A percentile compares a stretch with the other conserved stretches of the same genome.
phyloP scores from a whole-genome alignment of 2,113 vertebrate genomes.

The Menidia beryllina region DNA sequence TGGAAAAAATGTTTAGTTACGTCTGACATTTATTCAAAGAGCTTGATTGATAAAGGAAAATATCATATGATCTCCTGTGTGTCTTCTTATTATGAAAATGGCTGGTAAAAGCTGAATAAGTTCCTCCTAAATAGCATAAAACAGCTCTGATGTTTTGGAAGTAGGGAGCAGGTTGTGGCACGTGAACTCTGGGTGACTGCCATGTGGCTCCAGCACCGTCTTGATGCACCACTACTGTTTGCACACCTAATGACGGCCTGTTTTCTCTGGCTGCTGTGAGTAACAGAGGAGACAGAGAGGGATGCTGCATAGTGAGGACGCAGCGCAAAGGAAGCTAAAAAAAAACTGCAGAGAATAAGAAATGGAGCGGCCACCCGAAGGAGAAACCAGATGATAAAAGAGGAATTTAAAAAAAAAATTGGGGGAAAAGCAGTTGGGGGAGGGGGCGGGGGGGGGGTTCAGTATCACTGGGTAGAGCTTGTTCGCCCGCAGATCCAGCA shows the following conservation, averaged over 20 bases:
- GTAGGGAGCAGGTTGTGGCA: constrained; percentile 54
- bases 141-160: constrained; percentile 34
- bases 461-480: constrained; percentile 84
- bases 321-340: constrained; percentile 22
- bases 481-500: constrained; percentile 74
- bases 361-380: constrained; percentile 1
- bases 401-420: constrained; percentile 21
- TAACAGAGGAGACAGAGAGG: constrained; percentile 12
- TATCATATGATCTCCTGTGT: constrained; percentile 14
- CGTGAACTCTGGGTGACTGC: constrained; percentile 71
- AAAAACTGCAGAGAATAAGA: constrained; percentile 18
- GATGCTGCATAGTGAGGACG: constrained; percentile 11
- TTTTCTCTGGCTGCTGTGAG: constrained; percentile 51
- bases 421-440: constrained; percentile 6
- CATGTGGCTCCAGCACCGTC: constrained; percentile 48
- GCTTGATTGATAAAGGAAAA: constrained; percentile 2
- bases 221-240: constrained; percentile 40
- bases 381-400: constrained; percentile 18
- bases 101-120: constrained; percentile 2
- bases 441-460: constrained; percentile 35
- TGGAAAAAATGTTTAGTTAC: constrained; percentile 19
- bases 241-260: constrained; percentile 62
- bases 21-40: constrained; percentile 30
- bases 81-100: constrained; percentile 7
- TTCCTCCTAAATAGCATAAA: not conserved